These are phyloP conservation scores for Rhombomys opimus DNA, from an alignment of 2,113 vertebrate species.

Conservation along the genomic window DNA sequence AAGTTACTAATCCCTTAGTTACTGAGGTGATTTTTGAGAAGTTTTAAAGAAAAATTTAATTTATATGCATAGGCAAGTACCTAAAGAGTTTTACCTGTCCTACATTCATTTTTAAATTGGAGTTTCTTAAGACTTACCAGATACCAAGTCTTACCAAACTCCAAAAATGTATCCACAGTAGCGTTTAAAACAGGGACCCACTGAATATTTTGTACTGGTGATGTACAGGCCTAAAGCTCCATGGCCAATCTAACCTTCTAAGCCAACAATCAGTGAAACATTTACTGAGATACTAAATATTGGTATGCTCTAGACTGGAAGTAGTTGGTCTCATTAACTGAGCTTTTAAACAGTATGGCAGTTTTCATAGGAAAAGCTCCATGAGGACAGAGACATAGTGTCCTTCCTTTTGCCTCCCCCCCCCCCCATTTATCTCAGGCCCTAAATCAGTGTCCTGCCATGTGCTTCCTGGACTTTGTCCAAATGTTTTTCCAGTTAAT, in stretches of 20 bases:
- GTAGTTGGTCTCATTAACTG: background rate
- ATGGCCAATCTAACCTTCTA: background rate
- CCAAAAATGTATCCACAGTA: background rate
- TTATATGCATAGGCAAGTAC: background rate
- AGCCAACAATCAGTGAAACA: background rate
- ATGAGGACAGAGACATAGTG: background rate
- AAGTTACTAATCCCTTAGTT: background rate
- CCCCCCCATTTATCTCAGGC: background rate
- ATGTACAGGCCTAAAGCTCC: background rate
- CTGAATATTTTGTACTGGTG: background rate
- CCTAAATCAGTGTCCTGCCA: background rate
- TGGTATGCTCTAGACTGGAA: background rate
- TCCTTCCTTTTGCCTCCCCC: background rate
- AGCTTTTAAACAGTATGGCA: background rate
- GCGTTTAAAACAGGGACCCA: background rate
- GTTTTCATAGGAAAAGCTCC: background rate
- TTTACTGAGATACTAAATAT: background rate
- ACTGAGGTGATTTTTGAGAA: background rate
- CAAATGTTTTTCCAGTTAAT: slow-evolving; percentile 14
- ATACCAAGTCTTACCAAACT: background rate
- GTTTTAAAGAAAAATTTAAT: slow-evolving; percentile 1
- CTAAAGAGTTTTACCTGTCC: background rate
- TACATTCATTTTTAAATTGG: slow-evolving; percentile 32
- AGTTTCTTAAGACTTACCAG: background rate
- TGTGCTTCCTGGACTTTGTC: background rate